Conservation (phyloP, 2,888 invertebrate species). For the Cephonodes hylas region DNA sequence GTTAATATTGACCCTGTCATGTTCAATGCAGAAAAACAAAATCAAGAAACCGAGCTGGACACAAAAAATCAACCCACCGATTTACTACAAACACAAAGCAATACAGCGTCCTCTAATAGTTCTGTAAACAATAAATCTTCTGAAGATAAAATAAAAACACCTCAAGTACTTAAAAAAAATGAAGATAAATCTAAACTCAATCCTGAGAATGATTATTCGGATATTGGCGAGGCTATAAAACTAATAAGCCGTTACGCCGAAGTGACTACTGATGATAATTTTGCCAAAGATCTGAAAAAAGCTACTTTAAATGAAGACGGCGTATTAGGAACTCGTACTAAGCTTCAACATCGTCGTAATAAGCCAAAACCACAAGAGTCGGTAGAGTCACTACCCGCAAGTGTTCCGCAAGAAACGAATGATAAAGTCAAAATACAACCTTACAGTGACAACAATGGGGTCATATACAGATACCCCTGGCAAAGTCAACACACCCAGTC, state of each 20-base stretch:
- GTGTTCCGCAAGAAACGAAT: slow-evolving; percentile 28
- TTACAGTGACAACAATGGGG: slow-evolving; percentile 42
- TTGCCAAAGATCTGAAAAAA: slow-evolving; percentile 65
- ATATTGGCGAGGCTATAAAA: slow-evolving; percentile 76
- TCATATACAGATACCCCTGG: slow-evolving; percentile 70
- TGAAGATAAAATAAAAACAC: slow-evolving; percentile 18
- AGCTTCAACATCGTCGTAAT: slow-evolving; percentile 68
- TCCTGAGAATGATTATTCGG: slow-evolving; percentile 73
- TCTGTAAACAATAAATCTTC: slow-evolving; percentile 22
- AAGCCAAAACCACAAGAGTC: slow-evolving; percentile 51
- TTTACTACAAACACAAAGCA: slow-evolving; percentile 26
- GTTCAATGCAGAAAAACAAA: slow-evolving; percentile 47
- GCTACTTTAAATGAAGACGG: slow-evolving; percentile 55
- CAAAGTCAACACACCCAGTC: slow-evolving; percentile 61
- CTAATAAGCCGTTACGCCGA: slow-evolving; percentile 75
- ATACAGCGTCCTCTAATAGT: slow-evolving; percentile 28
- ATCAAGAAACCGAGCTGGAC: slow-evolving; percentile 30
- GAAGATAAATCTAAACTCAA: slow-evolving; percentile 63
- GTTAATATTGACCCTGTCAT: slow-evolving; percentile 69
- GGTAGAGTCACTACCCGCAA: slow-evolving; percentile 30
- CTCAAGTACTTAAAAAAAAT: slow-evolving; percentile 49
- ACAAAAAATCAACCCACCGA: slow-evolving; percentile 29
- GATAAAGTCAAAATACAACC: slow-evolving; percentile 29
- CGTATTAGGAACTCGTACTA: slow-evolving; percentile 71
- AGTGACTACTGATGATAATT: slow-evolving; percentile 75